Base-by-base conservation (phyloP, 2,797 vertebrate genomes). In the Oryzias sinensis region DNA sequence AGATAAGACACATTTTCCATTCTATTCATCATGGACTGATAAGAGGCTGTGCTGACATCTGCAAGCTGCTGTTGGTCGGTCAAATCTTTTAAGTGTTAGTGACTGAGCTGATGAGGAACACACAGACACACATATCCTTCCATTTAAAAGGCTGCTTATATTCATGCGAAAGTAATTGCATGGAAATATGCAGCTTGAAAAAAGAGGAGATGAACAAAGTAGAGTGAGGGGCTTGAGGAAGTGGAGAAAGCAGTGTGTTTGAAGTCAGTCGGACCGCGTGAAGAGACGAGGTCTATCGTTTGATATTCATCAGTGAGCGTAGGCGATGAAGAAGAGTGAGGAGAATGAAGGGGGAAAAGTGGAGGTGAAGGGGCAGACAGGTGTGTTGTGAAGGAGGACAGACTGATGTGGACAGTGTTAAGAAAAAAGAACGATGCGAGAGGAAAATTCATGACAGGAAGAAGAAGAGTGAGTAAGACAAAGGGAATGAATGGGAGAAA, bases 221-320 rank as follows among this genome's bases (percentile, higher is more conserved):
- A 69, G 68, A 84, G 90, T 84, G 91, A 20, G 72, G 72, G 72
- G 72, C 63, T 68, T 44, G 56, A 76, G 73, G 70, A 78, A 78
- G 73, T 47, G 60, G 76, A 81, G 76, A 75, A 65, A 61, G 68
- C 48, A 33, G 64, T 46, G 74, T 71, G 80, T 87, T 87, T 88
- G 85, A 88, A 87, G 84, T 82, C 68, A 62, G 70, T 63, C 33
- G 49, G 73, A 62, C 49, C 22, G 71, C 56, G 49, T 67, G 68
- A 73, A 82, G 76, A 79, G 83, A 87, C 88, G 79, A 90, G 65
- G 90, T 81, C 65, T 57, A 87, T 73, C 83, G 93, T 95, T 95
- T 96, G 93, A 94, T 94, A 95, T 94, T 95, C 93, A 87, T 86
- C 78, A 79, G 82, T 17, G 49, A 68, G 78, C 43, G 69, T 81